Conservation (phyloP, 30 jellyfish, hydroid and myxozoan genomes). For the Clytia hemisphaerica region DNA sequence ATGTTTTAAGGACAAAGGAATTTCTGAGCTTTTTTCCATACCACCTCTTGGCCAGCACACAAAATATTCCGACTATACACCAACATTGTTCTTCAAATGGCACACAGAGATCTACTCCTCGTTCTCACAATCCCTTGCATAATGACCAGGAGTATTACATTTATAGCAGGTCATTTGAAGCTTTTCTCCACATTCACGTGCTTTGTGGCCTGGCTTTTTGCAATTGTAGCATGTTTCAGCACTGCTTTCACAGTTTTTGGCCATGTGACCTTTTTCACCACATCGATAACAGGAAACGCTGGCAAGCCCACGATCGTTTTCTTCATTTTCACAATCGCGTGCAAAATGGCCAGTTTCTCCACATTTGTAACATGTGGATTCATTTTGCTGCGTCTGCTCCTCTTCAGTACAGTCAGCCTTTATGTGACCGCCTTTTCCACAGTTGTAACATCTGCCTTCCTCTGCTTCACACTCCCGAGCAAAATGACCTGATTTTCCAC, state of each 20-base stretch:
- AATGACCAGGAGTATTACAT: too few relatives aligned
- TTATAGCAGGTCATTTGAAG: too few relatives aligned
- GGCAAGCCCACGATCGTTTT: constrained; percentile 1
- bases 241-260: constrained; percentile 77
- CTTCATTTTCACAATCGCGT: constrained; percentile 55
- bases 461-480: constrained; percentile 74
- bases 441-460: constrained; percentile 73
- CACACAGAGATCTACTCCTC: too few relatives aligned
- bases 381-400: constrained; percentile 16
- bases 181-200: too few relatives aligned
- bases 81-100: too few relatives aligned
- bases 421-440: constrained; percentile 73
- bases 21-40: too few relatives aligned
- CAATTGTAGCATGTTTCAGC: too few relatives aligned
- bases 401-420: constrained; percentile 60
- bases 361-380: constrained; percentile 62
- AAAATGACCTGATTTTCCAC: constrained; percentile 76
- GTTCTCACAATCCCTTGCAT: too few relatives aligned
- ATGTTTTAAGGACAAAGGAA: too few relatives aligned
- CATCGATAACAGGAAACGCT: constrained; percentile 57
- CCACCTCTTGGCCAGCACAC: too few relatives aligned
- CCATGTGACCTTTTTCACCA: constrained; percentile 63
- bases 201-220: too few relatives aligned
- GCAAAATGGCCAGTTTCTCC: constrained; percentile 84
- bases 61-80: too few relatives aligned